phyloP scores from a whole-genome alignment of 2,797 vertebrate species.

The Lepilemur ruficaudatus region DNA sequence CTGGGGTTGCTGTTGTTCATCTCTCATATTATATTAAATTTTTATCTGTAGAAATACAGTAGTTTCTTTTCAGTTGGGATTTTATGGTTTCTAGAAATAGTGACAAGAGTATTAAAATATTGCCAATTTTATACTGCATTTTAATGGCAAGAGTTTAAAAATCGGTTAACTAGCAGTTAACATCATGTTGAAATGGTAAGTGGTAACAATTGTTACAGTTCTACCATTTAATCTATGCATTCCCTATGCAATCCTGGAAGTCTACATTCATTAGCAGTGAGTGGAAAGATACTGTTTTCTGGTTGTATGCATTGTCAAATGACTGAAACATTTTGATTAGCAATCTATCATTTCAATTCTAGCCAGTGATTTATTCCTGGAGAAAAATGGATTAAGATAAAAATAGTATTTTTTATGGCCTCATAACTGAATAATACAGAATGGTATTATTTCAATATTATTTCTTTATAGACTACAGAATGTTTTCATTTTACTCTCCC shows the following conservation, averaged over 20 bases:
- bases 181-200: slow-evolving; percentile 42
- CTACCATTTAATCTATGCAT: slow-evolving; percentile 49
- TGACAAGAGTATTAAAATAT: slow-evolving; percentile 51
- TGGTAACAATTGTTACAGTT: slow-evolving; percentile 19
- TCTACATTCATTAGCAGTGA: slow-evolving; percentile 18
- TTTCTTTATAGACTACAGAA: slow-evolving; percentile 26
- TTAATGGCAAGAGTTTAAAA: slow-evolving; percentile 39
- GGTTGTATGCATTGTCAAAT: slow-evolving; percentile 36
- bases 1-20: slow-evolving; percentile 38
- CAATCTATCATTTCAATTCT: slow-evolving; percentile 51
- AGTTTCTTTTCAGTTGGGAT: slow-evolving; percentile 37
- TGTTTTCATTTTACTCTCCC: slow-evolving; percentile 55
- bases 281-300: not conserved
- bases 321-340: slow-evolving; percentile 69
- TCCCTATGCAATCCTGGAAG: slow-evolving; percentile 15
- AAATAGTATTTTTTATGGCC: slow-evolving; percentile 47
- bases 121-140: slow-evolving; percentile 1
- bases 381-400: slow-evolving; percentile 54
- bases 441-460: slow-evolving; percentile 49
- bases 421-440: slow-evolving; percentile 47
- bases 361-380: slow-evolving; percentile 3
- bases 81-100: slow-evolving; percentile 55
- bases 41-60: slow-evolving; percentile 47
- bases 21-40: slow-evolving; percentile 46
- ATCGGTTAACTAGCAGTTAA: slow-evolving; percentile 31